Evolutionary conservation across 2,888 invertebrate genomes (phyloP), one percentile per base, ranked within the genome.

Genomic region (Drosophila picticornis): DNA sequence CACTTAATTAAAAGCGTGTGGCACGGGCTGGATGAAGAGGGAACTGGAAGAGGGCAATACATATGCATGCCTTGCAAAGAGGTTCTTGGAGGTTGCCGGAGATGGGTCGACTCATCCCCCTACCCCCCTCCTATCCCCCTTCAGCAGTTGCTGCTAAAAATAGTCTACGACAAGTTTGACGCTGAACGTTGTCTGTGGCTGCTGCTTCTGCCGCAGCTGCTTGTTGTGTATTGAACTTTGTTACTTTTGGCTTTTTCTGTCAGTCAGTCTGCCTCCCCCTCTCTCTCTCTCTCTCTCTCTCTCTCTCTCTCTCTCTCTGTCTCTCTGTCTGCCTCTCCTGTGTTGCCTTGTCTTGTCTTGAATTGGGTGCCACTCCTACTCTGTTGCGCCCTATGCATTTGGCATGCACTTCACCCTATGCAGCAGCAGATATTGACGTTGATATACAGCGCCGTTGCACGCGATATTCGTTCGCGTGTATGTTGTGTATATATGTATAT

Each of bases 1-100:
- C 87, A 89, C 90, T 88, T 88, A 90, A 90, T 90, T 90, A 90
- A 90, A 91, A 77, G 7, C 68, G 72, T 81, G 80, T 81, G 80
- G 72, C 73, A 72, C 69, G 61, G 70, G 74, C 43, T 63, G 5
- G 10, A 6, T 10, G n/a, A 19, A 19, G 27, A 29, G 50, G 5
- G 27, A 46, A 7, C 6, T 53, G 32, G 64, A 55, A 72, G 69
- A 73, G 57, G 66, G 52, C 60, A 61, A 11, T 27, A 50, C 60
- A 66, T 66, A 85, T 76, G 80, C 83, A 75, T 77, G 72, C 73
- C 66, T 46, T 75, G 51, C 57, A 59, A 11, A 56, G 53, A 71
- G 51, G 27, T 4, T 25, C 32, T 52, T 63, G 70, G 72, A 83
- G 77, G 81, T 75, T 81, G 81, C 62, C 72, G 43, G 50, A 61